Evolutionary conservation across 2,888 invertebrate species (phyloP), one percentile per base, ranked within the genome.

Genomic region (Melikaiella ostensackeni): DNA sequence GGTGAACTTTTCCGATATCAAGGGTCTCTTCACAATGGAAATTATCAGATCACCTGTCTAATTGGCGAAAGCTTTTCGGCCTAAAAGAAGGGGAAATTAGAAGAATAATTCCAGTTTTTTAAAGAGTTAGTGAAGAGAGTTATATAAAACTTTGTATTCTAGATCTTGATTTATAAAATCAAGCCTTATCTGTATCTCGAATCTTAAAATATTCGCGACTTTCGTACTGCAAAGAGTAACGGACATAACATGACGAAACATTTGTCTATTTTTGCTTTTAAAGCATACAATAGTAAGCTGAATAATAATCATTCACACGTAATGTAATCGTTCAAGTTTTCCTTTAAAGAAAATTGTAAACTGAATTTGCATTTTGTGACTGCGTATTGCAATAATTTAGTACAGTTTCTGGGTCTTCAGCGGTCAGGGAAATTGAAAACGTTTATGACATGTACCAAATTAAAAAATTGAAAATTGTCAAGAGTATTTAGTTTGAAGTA

Each of bases 121-220:
- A 8, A 50, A 50, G 50, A 50, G 50, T 50, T 50, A n/a, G 3
- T 19, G 8, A 66, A 66, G 66, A 27, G 16, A 42, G 27, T 24
- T 42, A 19, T 66, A 35, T 38, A 38, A 38, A 16, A 66, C 42
- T 38, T 16, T 42, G 42, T 6, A 27, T 16, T 42, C 27, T 27
- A 46, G 24, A 66, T 66, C 9, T 42, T 64, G 38, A 64, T 42
- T 64, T 46, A 66, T 2, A 27, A 66, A 42, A 64, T 64, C 64
- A 8, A 64, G 50, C 3, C 8, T n/a, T 64, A 64, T 21, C 21
- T 38, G 19, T 64, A 35, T 64, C 35, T 21, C 35, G 2, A 24
- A 64, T 64, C 24, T 64, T 64, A 24, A 38, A 64, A 64, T 38
- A 42, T 64, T 63, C 33, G 19, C 33, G 4, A 33, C 63, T 62